phyloP scores from a whole-genome alignment of 35 echinoderm and acorn worm species.

The Lytechinus pictus region DNA sequence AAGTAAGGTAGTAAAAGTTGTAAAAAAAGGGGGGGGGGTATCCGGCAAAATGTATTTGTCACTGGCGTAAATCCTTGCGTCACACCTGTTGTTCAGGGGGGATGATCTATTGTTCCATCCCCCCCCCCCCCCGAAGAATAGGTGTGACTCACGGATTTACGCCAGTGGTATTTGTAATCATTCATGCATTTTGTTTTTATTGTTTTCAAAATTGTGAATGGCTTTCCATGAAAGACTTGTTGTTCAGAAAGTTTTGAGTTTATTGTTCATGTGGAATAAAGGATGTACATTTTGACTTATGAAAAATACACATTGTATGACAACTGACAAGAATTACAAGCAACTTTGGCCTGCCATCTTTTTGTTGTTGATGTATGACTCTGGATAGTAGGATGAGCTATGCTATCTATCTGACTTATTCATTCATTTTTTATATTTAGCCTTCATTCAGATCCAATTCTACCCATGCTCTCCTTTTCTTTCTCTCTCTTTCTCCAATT shows the following conservation, averaged over 20 bases:
- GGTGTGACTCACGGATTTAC: no score
- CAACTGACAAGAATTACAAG: background rate
- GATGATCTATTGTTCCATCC: no score
- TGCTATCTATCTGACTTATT: background rate
- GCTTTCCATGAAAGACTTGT: background rate
- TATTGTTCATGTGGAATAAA: background rate
- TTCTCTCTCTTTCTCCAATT: background rate
- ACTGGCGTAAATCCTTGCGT: no score
- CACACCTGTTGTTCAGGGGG: no score
- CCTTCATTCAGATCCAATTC: no score
- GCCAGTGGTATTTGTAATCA: no score
- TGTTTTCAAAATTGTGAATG: background rate
- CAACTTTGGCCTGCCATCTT: background rate
- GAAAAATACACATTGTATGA: background rate
- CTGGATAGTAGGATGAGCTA: background rate
- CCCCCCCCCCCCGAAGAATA: no score
- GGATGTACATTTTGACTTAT: background rate
- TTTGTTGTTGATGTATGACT: background rate
- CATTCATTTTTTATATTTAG: background rate
- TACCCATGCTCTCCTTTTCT: background rate
- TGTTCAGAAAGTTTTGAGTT: background rate
- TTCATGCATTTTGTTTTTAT: no score
- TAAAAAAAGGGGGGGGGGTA: no score
- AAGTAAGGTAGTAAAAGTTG: no score
- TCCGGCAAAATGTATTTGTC: no score